phyloP scores from a whole-genome alignment of 2,888 invertebrate species.

The Drosophila macrospina region DNA sequence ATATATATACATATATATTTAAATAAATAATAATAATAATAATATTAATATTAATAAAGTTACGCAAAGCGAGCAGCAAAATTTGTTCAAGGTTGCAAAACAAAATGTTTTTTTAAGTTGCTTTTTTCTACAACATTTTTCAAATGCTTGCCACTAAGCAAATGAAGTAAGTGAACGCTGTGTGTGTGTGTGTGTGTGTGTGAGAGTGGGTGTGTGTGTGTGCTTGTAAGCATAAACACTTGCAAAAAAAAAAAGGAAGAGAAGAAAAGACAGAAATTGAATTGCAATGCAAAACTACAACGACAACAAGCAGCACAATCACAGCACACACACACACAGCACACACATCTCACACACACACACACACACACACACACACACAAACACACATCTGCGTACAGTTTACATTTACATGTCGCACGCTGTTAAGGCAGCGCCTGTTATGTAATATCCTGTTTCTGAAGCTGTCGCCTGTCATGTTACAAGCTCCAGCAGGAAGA shows the following conservation, averaged over 20 bases:
- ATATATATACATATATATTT: slow-evolving; percentile 15
- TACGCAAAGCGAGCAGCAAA: slow-evolving; percentile 21
- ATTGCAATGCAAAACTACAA: slow-evolving; percentile 52
- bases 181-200: slow-evolving; percentile 19
- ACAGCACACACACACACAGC: slow-evolving; percentile 28
- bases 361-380: slow-evolving; percentile 8
- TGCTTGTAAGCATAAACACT: slow-evolving; percentile 36
- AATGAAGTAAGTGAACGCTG: slow-evolving; percentile 48
- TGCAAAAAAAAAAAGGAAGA: slow-evolving; percentile 16
- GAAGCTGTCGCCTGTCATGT: slow-evolving; percentile 78
- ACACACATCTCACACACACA: slow-evolving; percentile 18
- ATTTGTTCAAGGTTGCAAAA: slow-evolving; percentile 68
- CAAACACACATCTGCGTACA: slow-evolving; percentile 16
- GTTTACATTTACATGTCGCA: slow-evolving; percentile 54
- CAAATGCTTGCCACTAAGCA: slow-evolving; percentile 31
- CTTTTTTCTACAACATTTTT: slow-evolving; percentile 38
- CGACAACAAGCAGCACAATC: slow-evolving; percentile 38
- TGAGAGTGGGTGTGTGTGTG: slow-evolving; percentile 17
- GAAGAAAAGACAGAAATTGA: slow-evolving; percentile 38
- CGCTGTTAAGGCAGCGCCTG: slow-evolving; percentile 71
- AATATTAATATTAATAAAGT: slow-evolving; percentile 1
- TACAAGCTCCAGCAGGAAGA: slow-evolving; percentile 58
- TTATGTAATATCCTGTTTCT: slow-evolving; percentile 79
- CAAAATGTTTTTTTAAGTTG: slow-evolving; percentile 55
- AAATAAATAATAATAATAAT: background rate